phyloP scores from a whole-genome alignment of 2,888 invertebrate species.

The Cosmia trapezina region DNA sequence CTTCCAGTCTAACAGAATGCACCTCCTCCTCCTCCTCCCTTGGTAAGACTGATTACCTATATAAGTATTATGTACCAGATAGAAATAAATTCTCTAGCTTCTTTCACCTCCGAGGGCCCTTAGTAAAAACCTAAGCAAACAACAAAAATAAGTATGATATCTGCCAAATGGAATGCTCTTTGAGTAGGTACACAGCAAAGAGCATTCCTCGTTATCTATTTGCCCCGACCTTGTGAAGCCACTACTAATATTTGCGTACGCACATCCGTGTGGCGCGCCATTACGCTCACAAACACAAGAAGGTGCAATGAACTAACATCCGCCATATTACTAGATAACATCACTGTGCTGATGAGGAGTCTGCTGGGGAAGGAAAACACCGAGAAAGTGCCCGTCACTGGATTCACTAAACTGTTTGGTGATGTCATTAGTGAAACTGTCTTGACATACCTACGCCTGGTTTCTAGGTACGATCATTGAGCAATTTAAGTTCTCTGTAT shows the following conservation, averaged over 20 bases:
- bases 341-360: slow-evolving; percentile 34
- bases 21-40: too few relatives aligned
- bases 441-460: slow-evolving; percentile 1
- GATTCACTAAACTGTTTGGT: slow-evolving; percentile 34
- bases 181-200: slow-evolving; percentile 61
- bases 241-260: slow-evolving; percentile 81
- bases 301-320: slow-evolving; percentile 75
- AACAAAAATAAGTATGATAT: slow-evolving; percentile 64
- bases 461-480: neutral
- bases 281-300: slow-evolving; percentile 70
- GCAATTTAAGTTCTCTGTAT: slow-evolving; percentile 3
- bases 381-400: slow-evolving; percentile 35
- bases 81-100: slow-evolving; percentile 6
- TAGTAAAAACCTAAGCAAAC: slow-evolving; percentile 57
- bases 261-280: slow-evolving; percentile 75
- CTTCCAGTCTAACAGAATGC: too few relatives aligned
- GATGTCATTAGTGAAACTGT: slow-evolving; percentile 31
- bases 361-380: slow-evolving; percentile 11
- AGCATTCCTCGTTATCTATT: slow-evolving; percentile 67
- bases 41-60: too few relatives aligned
- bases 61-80: neutral
- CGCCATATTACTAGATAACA: slow-evolving; percentile 51
- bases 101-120: slow-evolving; percentile 25
- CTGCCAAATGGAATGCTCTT: slow-evolving; percentile 64
- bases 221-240: slow-evolving; percentile 77